Evolutionary conservation across 2,888 invertebrate genomes (phyloP).

Genomic region (Cordylochernes scorpioides): DNA sequence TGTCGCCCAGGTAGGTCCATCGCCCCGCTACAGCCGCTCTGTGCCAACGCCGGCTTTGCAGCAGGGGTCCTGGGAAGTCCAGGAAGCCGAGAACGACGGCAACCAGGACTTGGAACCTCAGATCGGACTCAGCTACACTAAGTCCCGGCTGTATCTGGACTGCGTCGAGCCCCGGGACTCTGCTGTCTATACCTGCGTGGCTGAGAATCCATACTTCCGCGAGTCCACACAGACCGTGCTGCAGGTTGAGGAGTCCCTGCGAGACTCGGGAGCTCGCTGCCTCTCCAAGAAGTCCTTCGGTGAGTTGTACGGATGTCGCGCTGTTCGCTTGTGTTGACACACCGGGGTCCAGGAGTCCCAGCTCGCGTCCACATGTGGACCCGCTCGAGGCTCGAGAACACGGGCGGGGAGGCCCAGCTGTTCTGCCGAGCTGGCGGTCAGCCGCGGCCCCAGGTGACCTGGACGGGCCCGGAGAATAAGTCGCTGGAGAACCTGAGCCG

Average conservation of each 20-base stretch:
- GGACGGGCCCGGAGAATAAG: conserved; percentile 22
- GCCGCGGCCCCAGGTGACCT: conserved; percentile 21
- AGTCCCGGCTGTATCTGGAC: neutral
- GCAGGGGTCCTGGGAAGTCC: neutral
- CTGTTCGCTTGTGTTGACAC: too few species aligned
- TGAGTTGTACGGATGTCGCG: too few species aligned
- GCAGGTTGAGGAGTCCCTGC: neutral
- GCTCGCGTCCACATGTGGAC: conserved; percentile 21
- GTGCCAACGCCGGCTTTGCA: neutral
- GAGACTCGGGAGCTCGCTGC: too few species aligned
- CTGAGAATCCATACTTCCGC: conserved; percentile 8
- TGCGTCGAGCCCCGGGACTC: neutral
- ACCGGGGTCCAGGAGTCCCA: conserved; percentile 13
- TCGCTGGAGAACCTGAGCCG: too few species aligned
- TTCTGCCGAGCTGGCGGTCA: conserved; percentile 23
- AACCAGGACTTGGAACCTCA: neutral
- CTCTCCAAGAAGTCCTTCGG: conserved; percentile 12
- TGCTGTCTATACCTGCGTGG: neutral
- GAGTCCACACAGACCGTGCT: conserved; percentile 15
- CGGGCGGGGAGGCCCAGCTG: conserved; percentile 23
- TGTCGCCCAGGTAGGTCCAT: conserved; percentile 18
- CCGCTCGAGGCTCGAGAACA: conserved; percentile 20
- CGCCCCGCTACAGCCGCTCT: too few species aligned
- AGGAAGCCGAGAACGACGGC: neutral
- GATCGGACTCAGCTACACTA: conserved; percentile 27